Percentiles rank a stretch among this genome's conserved stretches.
Conservation (phyloP, 2,113 vertebrate genomes). For the Apodemus speciosus region DNA sequence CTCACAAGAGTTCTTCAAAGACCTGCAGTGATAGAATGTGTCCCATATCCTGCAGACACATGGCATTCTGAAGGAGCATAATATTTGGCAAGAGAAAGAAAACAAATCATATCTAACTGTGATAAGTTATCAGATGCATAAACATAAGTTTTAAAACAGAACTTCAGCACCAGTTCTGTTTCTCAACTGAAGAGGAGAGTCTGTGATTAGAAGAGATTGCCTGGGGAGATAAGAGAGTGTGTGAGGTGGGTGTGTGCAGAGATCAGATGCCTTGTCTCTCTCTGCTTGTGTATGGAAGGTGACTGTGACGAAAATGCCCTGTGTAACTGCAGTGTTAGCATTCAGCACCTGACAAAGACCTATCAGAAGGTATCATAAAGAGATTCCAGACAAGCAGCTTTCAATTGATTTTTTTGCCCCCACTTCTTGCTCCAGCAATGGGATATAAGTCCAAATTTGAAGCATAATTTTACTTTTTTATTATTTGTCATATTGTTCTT, state of each 20-base stretch:
- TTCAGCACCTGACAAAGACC: background rate
- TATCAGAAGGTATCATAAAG: constrained; percentile 47
- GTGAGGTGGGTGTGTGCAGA: constrained; percentile 45
- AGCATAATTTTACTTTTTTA: background rate
- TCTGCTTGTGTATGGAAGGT: constrained; percentile 47
- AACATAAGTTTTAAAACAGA: constrained; percentile 76
- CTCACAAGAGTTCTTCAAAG: constrained; percentile 54
- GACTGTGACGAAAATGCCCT: constrained; percentile 63
- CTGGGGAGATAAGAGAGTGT: constrained; percentile 4
- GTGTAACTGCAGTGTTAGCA: constrained; percentile 38
- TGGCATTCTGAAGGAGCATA: constrained; percentile 61
- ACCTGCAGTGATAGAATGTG: constrained; percentile 67
- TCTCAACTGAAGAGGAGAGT: background rate
- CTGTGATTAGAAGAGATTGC: background rate
- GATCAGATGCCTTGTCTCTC: constrained; percentile 41
- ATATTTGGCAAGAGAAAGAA: constrained; percentile 55
- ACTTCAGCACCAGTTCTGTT: constrained; percentile 53
- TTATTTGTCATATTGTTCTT: background rate
- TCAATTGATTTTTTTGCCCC: background rate
- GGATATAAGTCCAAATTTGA: background rate
- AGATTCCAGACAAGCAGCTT: background rate
- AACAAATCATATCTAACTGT: constrained; percentile 60
- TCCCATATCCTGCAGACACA: no score
- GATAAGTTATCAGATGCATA: constrained; percentile 73
- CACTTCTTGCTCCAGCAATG: background rate